A percentile compares a stretch with the other conserved stretches of the same genome.
Conservation (phyloP, 2,113 vertebrate genomes). For the Eptatretus burgeri region DNA sequence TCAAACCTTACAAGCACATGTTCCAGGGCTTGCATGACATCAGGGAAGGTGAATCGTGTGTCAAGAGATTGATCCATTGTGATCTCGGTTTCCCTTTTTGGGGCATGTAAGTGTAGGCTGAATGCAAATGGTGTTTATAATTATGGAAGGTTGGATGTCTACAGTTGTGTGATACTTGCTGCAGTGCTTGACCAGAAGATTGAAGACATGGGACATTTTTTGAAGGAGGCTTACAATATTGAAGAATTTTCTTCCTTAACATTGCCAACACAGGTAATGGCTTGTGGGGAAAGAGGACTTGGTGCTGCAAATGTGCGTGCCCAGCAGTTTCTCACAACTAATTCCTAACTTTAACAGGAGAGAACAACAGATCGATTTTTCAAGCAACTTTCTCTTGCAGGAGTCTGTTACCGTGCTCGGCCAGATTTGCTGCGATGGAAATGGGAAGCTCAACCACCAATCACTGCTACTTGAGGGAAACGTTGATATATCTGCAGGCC, state of each 20-base stretch:
- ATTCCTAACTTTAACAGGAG: too few relatives aligned
- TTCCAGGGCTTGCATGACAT: slow-evolving; percentile 44
- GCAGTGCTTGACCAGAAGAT: slow-evolving; percentile 34
- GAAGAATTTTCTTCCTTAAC: slow-evolving; percentile 31
- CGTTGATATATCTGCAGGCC: slow-evolving; percentile 24
- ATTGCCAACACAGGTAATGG: slow-evolving; percentile 33
- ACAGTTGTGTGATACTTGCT: neutral
- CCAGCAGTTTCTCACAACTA: too few relatives aligned
- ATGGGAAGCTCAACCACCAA: slow-evolving; percentile 44
- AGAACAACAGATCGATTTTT: too few relatives aligned
- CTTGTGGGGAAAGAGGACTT: neutral
- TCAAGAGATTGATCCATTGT: neutral
- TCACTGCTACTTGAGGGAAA: slow-evolving; percentile 44
- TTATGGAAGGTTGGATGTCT: neutral
- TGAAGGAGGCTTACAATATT: slow-evolving; percentile 31
- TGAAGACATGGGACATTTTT: slow-evolving; percentile 33
- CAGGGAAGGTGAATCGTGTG: slow-evolving; percentile 25
- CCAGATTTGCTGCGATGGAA: slow-evolving; percentile 44
- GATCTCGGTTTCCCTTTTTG: neutral
- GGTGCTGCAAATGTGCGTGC: neutral
- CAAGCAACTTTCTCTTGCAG: slow-evolving; percentile 14
- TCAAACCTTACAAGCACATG: slow-evolving; percentile 42
- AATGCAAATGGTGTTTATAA: neutral
- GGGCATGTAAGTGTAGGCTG: neutral
- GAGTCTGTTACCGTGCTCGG: slow-evolving; percentile 34